Base-by-base conservation (phyloP, 2,797 vertebrate genomes). In the Lutjanus argentimaculatus region DNA sequence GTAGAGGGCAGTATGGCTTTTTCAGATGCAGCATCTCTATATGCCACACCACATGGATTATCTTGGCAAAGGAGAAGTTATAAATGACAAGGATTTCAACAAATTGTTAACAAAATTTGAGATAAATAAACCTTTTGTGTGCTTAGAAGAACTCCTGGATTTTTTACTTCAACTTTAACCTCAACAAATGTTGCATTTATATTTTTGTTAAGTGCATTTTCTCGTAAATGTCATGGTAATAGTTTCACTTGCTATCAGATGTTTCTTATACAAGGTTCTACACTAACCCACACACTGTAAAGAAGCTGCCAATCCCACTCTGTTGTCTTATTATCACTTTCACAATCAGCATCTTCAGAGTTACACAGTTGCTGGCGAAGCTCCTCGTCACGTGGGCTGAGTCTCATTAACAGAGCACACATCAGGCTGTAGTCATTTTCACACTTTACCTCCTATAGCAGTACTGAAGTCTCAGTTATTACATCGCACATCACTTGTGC, bases 261-360 rank as follows among this genome's bases (percentile, higher is more conserved):
- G 73, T 68, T 56, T 46, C 10, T 67, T 13, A 46, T 6, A 13
- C 8, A 22, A 14, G 48, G 62, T 77, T 76, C 16, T 30, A 9
- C 56, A 64, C 40, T 45, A 81, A 75, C 66, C 52, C 64, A 85
- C 75, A 57, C 82, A 10, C 61, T 72, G 30, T 57, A 51, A 70
- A 79, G 19, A 74, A 78, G 72, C 66, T 89, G 82, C 78, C 78
- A 49, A 49, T 53, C 61, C 30, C n/a, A 55, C 81, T 16, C 15
- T 75, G 51, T n/a, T 65, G 40, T 46, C 62, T 78, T 53, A 53
- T 78, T 71, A 75, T 77, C 75, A 67, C 67, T 67, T 68, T 78
- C 43, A 82, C 51, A 56, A 64, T 77, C 62, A 67, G 67, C 55
- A 79, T 87, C 51, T 75, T 73, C 48, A 43, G 36, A 55, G 59